phyloP scores from a whole-genome alignment of 2,888 invertebrate species.

The Aporophyla lueneburgensis region DNA sequence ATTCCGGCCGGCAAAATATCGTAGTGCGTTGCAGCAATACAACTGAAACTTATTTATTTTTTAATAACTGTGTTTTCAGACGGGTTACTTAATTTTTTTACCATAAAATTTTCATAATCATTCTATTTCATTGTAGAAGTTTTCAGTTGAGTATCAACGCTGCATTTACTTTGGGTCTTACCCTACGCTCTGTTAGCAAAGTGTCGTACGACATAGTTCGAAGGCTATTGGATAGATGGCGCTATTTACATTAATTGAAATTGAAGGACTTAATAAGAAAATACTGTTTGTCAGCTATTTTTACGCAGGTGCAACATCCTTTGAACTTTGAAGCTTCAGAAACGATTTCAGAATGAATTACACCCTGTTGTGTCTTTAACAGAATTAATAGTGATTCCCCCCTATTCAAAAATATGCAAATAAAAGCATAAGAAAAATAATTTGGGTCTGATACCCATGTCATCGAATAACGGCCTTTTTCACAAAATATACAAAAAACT shows the following conservation, averaged over 20 bases:
- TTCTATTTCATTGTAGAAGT: background rate
- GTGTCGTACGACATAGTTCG: conserved; percentile 80
- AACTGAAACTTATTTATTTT: conserved; percentile 43
- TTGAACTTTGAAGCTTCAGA: background rate
- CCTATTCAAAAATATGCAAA: background rate
- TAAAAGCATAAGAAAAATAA: conserved; percentile 1
- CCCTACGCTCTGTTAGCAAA: conserved; percentile 66
- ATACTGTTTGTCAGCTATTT: background rate
- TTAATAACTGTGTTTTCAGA: background rate
- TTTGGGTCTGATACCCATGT: conserved; percentile 4
- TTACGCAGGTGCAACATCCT: background rate
- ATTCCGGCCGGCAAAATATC: conserved; percentile 72
- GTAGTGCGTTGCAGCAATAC: conserved; percentile 50
- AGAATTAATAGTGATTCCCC: background rate
- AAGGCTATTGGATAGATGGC: conserved; percentile 83
- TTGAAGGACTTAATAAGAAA: conserved; percentile 12
- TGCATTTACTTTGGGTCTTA: conserved; percentile 34
- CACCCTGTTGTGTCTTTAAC: background rate
- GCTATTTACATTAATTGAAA: conserved; percentile 73
- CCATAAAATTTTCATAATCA: background rate
- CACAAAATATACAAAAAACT: conserved; percentile 64
- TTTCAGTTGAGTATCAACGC: conserved; percentile 3
- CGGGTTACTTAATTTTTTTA: background rate
- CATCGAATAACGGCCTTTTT: conserved; percentile 70
- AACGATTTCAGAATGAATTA: background rate